These are phyloP conservation scores for Siniperca knerii DNA, from an alignment of 2,113 vertebrate species.

Conservation along the genomic window DNA sequence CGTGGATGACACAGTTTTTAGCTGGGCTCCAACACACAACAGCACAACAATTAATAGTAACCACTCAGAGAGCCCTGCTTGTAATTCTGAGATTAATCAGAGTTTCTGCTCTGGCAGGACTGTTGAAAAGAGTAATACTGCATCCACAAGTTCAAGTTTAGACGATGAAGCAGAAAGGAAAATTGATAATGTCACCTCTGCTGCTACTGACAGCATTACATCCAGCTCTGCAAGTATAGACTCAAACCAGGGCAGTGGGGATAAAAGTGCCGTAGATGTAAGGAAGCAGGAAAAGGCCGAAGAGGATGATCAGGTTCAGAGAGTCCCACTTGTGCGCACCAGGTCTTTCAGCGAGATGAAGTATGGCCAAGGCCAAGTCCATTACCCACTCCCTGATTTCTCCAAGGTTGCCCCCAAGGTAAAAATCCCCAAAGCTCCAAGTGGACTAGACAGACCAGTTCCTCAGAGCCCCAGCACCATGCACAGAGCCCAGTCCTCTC, in stretches of 20 bases:
- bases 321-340: conserved; percentile 66
- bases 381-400: conserved; percentile 83
- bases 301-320: conserved; percentile 42
- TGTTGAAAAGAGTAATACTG: not conserved
- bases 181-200: not conserved
- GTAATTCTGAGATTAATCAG: conserved; percentile 6
- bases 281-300: conserved; percentile 1
- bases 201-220: conserved; percentile 25
- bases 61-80: conserved; percentile 7
- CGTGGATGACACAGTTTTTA: conserved; percentile 76
- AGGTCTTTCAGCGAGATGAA: conserved; percentile 79
- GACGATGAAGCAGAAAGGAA: conserved; percentile 30
- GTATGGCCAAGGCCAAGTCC: conserved; percentile 83
- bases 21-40: conserved; percentile 46
- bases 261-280: not conserved
- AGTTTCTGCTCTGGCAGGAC: conserved; percentile 12
- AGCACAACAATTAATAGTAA: not conserved
- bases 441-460: conserved; percentile 43
- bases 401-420: conserved; percentile 84
- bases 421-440: conserved; percentile 81
- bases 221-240: conserved; percentile 24
- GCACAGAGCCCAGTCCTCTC: conserved; percentile 78
- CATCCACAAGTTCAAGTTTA: conserved; percentile 19
- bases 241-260: conserved; percentile 24
- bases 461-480: conserved; percentile 57